Base-by-base conservation (phyloP, 1,140 invertebrate genomes). In the Nixonia krombeini region DNA sequence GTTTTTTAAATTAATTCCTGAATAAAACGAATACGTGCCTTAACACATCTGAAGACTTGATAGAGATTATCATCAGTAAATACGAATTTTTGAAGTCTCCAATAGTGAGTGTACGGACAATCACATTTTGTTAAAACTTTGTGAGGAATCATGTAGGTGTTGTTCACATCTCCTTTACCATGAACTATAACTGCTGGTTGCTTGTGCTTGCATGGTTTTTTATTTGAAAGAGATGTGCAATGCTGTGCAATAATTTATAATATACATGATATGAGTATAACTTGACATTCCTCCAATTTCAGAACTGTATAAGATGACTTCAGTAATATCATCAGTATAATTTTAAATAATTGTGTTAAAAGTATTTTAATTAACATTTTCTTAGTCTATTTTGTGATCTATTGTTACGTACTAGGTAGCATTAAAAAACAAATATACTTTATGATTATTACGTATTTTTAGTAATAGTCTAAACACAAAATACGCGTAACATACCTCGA, bases 1-100 rank as follows among this genome's bases (percentile, higher is more conserved):
- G 2, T 21, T 42, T 28, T 25, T 26, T 44, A 12, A 26, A n/a
- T n/a, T n/a, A n/a, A n/a, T n/a, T n/a, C n/a, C n/a, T n/a, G n/a
- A n/a, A n/a, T n/a, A n/a, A n/a, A n/a, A n/a, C n/a, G n/a, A n/a
- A n/a, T n/a, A n/a, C n/a, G 41, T 79, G 84, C 84, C 72, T 82
- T 80, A 8, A 72, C 65, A 58, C 83, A 86, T 37, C 66, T 73
- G 35, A 82, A 85, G 2, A 58, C 52, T 64, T 84, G 75, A 26
- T 46, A 68, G 10, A 80, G 63, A 3, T 72, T 47, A 28, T 76
- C 15, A 15, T 59, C 47, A 5, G 76, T 42, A 29, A 74, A 77
- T 10, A 66, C 57, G 16, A 77, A 75, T 63, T 74, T 80, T 44
- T 80, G 70, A n/a, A 81, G 63, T 41, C 67, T 75, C 75, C 79